Evolutionary conservation across 2,113 vertebrate genomes (phyloP), one percentile per base, ranked within the genome.

Genomic region (Trematomus loennbergii): DNA sequence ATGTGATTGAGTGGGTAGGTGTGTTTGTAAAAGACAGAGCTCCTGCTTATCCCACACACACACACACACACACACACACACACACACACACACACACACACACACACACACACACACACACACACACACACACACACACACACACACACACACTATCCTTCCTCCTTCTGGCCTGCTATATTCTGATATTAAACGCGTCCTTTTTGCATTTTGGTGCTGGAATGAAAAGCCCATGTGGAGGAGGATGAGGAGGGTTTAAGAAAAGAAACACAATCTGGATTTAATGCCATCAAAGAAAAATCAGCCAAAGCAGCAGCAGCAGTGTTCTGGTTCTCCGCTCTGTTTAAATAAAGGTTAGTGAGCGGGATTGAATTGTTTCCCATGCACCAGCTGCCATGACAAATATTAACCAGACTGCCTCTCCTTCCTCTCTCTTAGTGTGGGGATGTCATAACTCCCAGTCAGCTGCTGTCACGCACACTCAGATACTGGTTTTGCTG

Each of bases 1-100:
- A 58, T 79, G 86, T 87, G 89, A 82, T 65, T 87, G 87, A 78
- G 91, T 92, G 88, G 83, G 88, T 79, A 68, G 83, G 90, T 91
- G 89, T 57, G 87, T 89, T 87, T 87, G 81, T 87, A 74, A 83
- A 83, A 85, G 48, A 87, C 79, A 84, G 55, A 78, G 69, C 54
- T 66, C 54, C 52, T 73, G 81, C 78, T 92, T 82, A 79, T 83
- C 17, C 48, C 74, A 25, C 63, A 69, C 67, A 46, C 62, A 81
- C 73, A 59, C 57, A 59, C 57, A 59, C 22, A 33, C 57, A 17
- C 58, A 36, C 58, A 64, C 77, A 85, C 12, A 53, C 63, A 61
- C 69, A 15, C 59, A 72, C 52, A 43, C 45, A 59, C 25, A 11
- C 43, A 69, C 72, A 70, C 74, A 25, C 64, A 69, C 67, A 46